Evolutionary conservation across 1,140 invertebrate genomes (phyloP).

Genomic region (Aethina tumida): DNA sequence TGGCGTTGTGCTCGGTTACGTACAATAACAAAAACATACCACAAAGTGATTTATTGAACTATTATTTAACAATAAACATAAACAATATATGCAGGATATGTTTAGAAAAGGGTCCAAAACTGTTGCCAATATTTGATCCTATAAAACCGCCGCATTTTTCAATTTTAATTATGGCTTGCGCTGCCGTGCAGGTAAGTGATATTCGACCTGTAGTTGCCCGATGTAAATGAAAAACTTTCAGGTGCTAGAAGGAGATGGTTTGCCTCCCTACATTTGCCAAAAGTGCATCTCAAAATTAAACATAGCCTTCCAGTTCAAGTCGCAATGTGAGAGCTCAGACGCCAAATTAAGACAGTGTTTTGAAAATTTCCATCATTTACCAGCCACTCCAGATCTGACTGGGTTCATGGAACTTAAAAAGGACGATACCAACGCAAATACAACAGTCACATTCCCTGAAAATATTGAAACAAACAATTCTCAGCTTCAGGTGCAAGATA

Average conservation of each 20-base stretch:
- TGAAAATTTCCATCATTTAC: conserved; percentile 31
- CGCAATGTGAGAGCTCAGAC: conserved; percentile 53
- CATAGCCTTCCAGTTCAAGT: conserved; percentile 56
- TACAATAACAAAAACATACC: conserved; percentile 24
- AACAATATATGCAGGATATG: conserved; percentile 52
- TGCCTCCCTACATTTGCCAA: conserved; percentile 53
- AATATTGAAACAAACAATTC: conserved; percentile 9
- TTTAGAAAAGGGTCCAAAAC: conserved; percentile 50
- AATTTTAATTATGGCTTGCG: conserved; percentile 53
- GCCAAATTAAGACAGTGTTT: conserved; percentile 49
- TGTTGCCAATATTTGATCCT: conserved; percentile 49
- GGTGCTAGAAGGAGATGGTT: conserved; percentile 50
- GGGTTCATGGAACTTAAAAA: conserved; percentile 13
- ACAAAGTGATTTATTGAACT: conserved; percentile 28
- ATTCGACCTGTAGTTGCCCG: no score
- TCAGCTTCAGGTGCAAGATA: conserved; percentile 10
- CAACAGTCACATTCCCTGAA: conserved; percentile 6
- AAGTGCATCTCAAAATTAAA: conserved; percentile 54
- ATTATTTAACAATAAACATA: conserved; percentile 33
- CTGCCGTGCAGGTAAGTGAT: conserved; percentile 46
- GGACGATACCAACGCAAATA: neutral
- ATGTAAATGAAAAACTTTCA: conserved; percentile 25
- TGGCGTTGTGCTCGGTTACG: no score
- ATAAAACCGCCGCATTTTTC: conserved; percentile 43
- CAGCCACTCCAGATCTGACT: conserved; percentile 17